phyloP scores from a whole-genome alignment of 2,797 vertebrate species.

The Nyctibius grandis region DNA sequence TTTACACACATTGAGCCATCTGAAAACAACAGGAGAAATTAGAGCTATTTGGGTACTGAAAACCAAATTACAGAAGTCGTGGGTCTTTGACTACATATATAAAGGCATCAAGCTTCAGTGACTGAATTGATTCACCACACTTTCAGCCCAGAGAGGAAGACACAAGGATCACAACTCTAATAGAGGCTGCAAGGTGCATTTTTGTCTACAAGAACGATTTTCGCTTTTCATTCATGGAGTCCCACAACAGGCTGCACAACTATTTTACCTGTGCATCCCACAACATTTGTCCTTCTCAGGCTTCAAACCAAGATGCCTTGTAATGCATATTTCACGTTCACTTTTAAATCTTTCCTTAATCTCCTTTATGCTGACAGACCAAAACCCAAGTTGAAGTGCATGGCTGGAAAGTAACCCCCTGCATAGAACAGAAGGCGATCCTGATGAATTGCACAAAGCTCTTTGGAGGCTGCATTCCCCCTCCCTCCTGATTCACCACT shows the following conservation, averaged over 20 bases:
- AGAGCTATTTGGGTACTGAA: background rate
- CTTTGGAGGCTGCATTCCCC: background rate
- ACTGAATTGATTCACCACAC: background rate
- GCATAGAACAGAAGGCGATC: background rate
- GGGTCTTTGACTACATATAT: background rate
- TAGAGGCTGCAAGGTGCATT: background rate
- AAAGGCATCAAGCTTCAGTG: background rate
- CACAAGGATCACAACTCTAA: background rate
- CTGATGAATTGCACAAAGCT: background rate
- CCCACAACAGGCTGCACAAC: background rate
- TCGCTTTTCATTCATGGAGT: background rate
- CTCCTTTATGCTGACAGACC: background rate
- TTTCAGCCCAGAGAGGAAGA: background rate
- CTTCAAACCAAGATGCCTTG: background rate
- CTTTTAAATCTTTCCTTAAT: background rate
- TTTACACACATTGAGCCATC: background rate
- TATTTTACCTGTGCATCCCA: background rate
- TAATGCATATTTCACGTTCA: background rate
- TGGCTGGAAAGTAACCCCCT: background rate
- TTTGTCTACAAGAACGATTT: background rate
- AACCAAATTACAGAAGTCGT: background rate
- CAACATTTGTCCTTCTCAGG: background rate
- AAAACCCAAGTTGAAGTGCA: background rate
- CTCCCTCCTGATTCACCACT: background rate
- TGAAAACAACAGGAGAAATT: background rate